phyloP scores from a whole-genome alignment of 1,140 invertebrate species.

The Neodiprion fabricii region DNA sequence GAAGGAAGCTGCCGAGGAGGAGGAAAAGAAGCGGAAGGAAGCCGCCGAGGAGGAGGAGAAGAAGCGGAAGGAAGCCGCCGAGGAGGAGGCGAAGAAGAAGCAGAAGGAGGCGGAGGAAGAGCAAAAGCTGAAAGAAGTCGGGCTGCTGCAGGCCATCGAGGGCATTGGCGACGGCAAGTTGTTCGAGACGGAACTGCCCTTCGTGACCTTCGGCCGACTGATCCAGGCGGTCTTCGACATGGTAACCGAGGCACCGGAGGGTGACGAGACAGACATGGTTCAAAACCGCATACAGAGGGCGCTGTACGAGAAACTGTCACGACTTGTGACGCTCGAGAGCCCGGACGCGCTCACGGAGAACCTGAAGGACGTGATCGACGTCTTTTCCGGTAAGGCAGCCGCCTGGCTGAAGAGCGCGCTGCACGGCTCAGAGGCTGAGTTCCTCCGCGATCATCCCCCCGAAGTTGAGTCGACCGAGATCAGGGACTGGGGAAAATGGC shows the following conservation, averaged over 20 bases:
- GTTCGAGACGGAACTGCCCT: conserved; percentile 39
- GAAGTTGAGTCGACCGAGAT: conserved; percentile 39
- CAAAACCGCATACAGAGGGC: conserved; percentile 40
- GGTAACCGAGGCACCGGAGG: conserved; percentile 32
- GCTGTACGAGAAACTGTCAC: conserved; percentile 38
- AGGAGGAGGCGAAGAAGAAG: conserved; percentile 11
- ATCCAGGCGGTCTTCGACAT: conserved; percentile 39
- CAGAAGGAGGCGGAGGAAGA: conserved; percentile 13
- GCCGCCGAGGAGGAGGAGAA: background rate
- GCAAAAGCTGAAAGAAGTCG: background rate
- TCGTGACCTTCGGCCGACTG: conserved; percentile 41
- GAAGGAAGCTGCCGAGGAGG: background rate
- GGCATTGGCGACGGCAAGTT: conserved; percentile 18
- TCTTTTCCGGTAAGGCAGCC: conserved; percentile 45
- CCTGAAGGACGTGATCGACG: conserved; percentile 36
- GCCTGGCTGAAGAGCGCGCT: conserved; percentile 42
- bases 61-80: background rate
- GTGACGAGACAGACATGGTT: conserved; percentile 29
- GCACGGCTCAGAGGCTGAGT: conserved; percentile 29
- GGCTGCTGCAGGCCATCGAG: background rate
- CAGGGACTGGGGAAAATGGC: conserved; percentile 39
- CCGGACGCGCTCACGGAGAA: conserved; percentile 28
- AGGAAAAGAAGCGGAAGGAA: conserved; percentile 6
- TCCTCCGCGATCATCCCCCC: conserved; percentile 32
- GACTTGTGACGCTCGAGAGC: conserved; percentile 27